Percentiles rank a stretch among this genome's conserved stretches.
Conservation (phyloP, 2,888 invertebrate species). For the Glaucopsyche alexis region DNA sequence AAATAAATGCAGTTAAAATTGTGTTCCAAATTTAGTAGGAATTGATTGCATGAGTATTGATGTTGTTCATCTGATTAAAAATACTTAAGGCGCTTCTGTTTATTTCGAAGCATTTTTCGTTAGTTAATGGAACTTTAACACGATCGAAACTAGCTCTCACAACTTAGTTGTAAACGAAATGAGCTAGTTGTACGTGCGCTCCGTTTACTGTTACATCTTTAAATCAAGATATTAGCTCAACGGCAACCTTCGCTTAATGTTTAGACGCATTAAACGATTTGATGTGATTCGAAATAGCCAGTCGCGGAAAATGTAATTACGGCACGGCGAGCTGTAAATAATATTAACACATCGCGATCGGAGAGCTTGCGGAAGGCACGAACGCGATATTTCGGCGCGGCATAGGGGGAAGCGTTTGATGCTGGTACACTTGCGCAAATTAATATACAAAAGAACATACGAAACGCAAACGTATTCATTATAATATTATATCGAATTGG, state of each 20-base stretch:
- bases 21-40: no score
- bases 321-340: constrained; percentile 64
- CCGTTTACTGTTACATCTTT: constrained; percentile 28
- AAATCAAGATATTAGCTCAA: constrained; percentile 26
- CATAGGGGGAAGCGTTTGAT: not conserved
- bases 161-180: constrained; percentile 14
- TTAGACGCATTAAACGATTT: constrained; percentile 36
- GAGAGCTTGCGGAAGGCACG: constrained; percentile 67
- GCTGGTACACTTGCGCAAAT: not conserved
- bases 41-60: not conserved
- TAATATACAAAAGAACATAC: no score
- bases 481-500: no score
- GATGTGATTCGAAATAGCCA: constrained; percentile 37
- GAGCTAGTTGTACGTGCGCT: constrained; percentile 20
- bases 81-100: no score
- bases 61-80: not conserved
- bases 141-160: not conserved
- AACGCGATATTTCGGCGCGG: constrained; percentile 62
- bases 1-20: no score
- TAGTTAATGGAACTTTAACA: constrained; percentile 2
- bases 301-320: constrained; percentile 50
- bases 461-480: no score
- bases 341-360: constrained; percentile 77
- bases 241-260: constrained; percentile 24
- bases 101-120: not conserved